These are phyloP conservation scores for Arion vulgaris DNA, from an alignment of 1,140 invertebrate genomes.

Conservation along the genomic window DNA sequence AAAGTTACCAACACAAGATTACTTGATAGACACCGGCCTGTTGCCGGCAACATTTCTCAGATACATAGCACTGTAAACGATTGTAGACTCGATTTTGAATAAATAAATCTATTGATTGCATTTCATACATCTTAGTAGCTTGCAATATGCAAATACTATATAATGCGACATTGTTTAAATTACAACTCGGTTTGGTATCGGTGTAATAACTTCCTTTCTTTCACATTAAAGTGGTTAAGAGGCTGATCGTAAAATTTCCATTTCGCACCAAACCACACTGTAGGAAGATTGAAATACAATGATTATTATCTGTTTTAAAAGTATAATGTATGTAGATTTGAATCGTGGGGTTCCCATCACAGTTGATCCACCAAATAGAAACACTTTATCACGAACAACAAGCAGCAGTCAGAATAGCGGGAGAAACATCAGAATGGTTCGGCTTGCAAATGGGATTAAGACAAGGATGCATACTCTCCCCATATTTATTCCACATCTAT, in stretches of 20 bases:
- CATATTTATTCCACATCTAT: too few relatives aligned
- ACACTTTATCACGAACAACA: too few relatives aligned
- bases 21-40: neutral
- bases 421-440: too few relatives aligned
- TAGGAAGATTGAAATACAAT: too few relatives aligned
- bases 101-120: neutral
- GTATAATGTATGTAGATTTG: too few relatives aligned
- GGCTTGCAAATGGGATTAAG: too few relatives aligned
- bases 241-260: neutral
- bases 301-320: too few relatives aligned
- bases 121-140: neutral
- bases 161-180: neutral
- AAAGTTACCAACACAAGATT: neutral
- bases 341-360: too few relatives aligned
- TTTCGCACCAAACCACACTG: neutral
- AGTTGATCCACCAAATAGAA: too few relatives aligned
- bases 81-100: neutral
- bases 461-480: too few relatives aligned
- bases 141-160: neutral
- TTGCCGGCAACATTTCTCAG: conserved; percentile 10
- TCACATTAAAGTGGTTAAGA: neutral
- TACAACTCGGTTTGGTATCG: neutral
- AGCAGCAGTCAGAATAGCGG: too few relatives aligned
- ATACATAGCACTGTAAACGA: neutral
- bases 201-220: neutral